Conservation (phyloP, 2,797 vertebrate genomes). For the Lacerta bilineata region DNA sequence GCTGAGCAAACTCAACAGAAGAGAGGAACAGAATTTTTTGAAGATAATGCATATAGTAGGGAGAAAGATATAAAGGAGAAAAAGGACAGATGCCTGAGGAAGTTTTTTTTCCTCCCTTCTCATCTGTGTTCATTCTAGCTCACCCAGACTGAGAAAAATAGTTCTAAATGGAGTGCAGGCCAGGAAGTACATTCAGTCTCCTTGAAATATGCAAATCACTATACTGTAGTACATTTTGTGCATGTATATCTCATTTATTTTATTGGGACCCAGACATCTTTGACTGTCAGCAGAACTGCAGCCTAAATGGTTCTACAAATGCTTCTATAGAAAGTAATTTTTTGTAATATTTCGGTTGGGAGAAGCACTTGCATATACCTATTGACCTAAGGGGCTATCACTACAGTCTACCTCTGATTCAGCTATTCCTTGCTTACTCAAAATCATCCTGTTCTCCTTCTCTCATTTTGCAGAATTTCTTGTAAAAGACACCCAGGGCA, state of each 20-base stretch:
- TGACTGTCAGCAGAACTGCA: not conserved
- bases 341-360: not conserved
- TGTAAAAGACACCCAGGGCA: not conserved
- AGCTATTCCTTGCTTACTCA: not conserved
- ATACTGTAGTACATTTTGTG: conserved; percentile 47
- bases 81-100: not conserved
- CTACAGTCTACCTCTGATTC: not conserved
- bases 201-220: conserved; percentile 61
- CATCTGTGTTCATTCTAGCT: conserved; percentile 44
- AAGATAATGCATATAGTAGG: conserved; percentile 48
- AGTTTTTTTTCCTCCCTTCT: not conserved
- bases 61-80: not conserved
- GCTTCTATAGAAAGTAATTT: not conserved
- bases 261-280: not conserved
- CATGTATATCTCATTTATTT: not conserved
- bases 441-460: not conserved
- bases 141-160: conserved; percentile 63
- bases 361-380: not conserved
- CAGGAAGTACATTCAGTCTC: not conserved
- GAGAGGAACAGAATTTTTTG: conserved; percentile 32
- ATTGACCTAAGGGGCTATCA: not conserved
- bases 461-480: not conserved
- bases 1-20: conserved; percentile 45
- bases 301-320: not conserved
- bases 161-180: conserved; percentile 40